These are phyloP conservation scores for Nipponacmea schrenckii DNA, from an alignment of 2,888 invertebrate species.

Conservation along the genomic window DNA sequence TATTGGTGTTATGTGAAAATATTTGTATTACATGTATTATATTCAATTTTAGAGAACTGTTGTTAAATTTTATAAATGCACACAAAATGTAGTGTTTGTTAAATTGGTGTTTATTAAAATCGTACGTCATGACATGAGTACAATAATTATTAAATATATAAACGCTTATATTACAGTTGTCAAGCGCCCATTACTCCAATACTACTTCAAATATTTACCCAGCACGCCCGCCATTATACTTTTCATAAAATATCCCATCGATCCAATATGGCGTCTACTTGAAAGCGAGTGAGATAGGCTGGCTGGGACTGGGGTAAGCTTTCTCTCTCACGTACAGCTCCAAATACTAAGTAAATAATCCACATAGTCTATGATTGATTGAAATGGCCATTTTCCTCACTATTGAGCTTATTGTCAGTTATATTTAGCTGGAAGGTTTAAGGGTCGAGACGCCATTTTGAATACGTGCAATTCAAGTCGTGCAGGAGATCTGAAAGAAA, in stretches of 20 bases:
- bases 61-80: too few relatives aligned
- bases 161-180: constrained; percentile 22
- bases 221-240: constrained; percentile 13
- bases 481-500: too few relatives aligned
- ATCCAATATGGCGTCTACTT: constrained; percentile 10
- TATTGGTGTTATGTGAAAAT: too few relatives aligned
- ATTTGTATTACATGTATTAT: too few relatives aligned
- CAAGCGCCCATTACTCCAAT: constrained; percentile 16
- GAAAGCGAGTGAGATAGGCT: neutral
- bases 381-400: constrained; percentile 6
- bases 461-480: too few relatives aligned
- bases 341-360: constrained; percentile 20
- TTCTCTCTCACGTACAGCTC: constrained; percentile 18
- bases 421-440: too few relatives aligned
- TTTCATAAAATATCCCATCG: constrained; percentile 3
- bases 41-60: too few relatives aligned
- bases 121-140: too few relatives aligned
- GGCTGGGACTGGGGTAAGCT: neutral
- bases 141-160: too few relatives aligned
- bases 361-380: constrained; percentile 20
- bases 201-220: constrained; percentile 19
- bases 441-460: too few relatives aligned
- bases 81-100: too few relatives aligned
- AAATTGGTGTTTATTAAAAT: too few relatives aligned
- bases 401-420: neutral